phyloP scores from a whole-genome alignment of 1,140 invertebrate genomes.

The Bradynema listronoti region DNA sequence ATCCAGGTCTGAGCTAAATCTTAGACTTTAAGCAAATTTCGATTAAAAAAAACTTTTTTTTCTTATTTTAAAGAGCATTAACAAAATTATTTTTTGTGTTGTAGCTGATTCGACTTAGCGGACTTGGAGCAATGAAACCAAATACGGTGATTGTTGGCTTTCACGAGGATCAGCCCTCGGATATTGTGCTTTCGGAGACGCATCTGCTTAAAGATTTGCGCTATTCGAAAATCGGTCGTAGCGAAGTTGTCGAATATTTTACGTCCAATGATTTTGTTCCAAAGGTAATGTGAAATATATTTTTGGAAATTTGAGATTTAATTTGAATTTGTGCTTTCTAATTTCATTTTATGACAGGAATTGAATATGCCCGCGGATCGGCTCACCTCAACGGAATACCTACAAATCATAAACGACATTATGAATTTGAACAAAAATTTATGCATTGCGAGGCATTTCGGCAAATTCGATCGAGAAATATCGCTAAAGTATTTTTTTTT shows the following conservation, averaged over 20 bases:
- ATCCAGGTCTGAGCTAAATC: too few relatives aligned
- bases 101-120: slow-evolving; percentile 73
- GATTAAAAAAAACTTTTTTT: too few relatives aligned
- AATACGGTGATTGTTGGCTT: slow-evolving; percentile 70
- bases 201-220: slow-evolving; percentile 55
- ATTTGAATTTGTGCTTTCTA: background rate
- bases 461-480: slow-evolving; percentile 66
- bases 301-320: background rate
- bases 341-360: slow-evolving; percentile 48
- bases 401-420: slow-evolving; percentile 72
- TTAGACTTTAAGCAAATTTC: too few relatives aligned
- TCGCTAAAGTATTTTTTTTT: slow-evolving; percentile 43
- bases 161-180: slow-evolving; percentile 61
- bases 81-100: slow-evolving; percentile 10
- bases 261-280: slow-evolving; percentile 66
- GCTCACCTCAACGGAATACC: slow-evolving; percentile 68
- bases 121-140: slow-evolving; percentile 93
- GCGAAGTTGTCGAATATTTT: slow-evolving; percentile 66
- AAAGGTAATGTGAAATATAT: slow-evolving; percentile 56
- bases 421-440: slow-evolving; percentile 88
- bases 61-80: too few relatives aligned
- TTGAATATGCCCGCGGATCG: slow-evolving; percentile 46
- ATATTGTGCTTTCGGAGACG: slow-evolving; percentile 44
- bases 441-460: slow-evolving; percentile 83
- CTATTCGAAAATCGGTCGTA: slow-evolving; percentile 56